Base-by-base conservation (phyloP, 92 coral and sea anemone genomes). In the Anthopleura xanthogrammica region DNA sequence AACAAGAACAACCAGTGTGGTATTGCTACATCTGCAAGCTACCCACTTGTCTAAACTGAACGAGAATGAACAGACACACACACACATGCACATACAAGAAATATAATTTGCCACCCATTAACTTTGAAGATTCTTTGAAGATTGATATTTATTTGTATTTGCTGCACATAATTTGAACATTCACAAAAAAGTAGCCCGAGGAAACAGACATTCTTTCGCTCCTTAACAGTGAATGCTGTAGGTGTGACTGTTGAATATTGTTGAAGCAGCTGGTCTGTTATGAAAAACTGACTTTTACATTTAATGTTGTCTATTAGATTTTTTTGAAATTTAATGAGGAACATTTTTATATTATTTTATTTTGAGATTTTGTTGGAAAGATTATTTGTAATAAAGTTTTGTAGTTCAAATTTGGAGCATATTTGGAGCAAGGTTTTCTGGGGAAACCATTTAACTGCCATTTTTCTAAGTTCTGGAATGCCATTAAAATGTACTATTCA, bases 1-100 rank as follows among this genome's bases (percentile, higher is more conserved):
- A 95, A 95, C 94, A 89, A 89, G 88, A 85, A 91, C 75, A 95
- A 95, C 88, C 97, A 95, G 78, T 95, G 98, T 72, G 98, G 98
- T 55, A 93, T 95, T 60, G 98, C 98, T 19, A 86, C 95, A 1
- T 40, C 24, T 2, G 95, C 98, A 10, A 90, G 94, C 79, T 95
- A 93, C 68, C 98, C 98, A 41, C 82, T 92, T 77, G 98, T 92
- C 12, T 94, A 88, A 84, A 58, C 23, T 70, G 42, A 52, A 60
- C 54, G 56, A 73, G 64, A 64, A 70, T 57, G 41, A 29, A 52
- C 19, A 56, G 9, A 11, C 70, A 62, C 36, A 20, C 70, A 20
- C 70, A 62, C 29, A 22, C 70, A 62, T 20, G 19, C 36, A n/a
- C 10, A 6, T 7, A 62, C 70, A 20, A 7, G 29, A 22, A 20